These are phyloP conservation scores for Brevimyrus niger DNA, from an alignment of 2,113 vertebrate species.

Conservation along the genomic window DNA sequence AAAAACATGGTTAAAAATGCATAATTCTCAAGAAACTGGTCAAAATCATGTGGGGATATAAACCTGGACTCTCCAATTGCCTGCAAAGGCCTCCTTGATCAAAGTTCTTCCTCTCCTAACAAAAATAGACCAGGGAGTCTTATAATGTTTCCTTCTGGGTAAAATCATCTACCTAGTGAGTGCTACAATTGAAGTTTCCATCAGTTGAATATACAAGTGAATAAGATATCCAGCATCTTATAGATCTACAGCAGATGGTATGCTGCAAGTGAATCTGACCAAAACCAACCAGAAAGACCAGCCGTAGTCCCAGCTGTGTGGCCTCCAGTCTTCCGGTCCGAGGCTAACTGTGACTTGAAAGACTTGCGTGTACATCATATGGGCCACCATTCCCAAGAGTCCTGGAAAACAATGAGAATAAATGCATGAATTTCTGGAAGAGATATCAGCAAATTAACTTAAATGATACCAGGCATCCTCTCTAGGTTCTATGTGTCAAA, in stretches of 20 bases:
- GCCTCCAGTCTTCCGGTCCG: constrained; percentile 86
- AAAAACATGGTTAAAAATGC: not conserved
- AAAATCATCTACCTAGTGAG: not conserved
- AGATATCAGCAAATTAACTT: not conserved
- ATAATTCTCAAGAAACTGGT: not conserved
- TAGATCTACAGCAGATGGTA: not conserved
- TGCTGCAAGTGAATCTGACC: not conserved
- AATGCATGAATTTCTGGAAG: not conserved
- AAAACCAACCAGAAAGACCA: constrained; percentile 83
- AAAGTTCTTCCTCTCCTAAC: not conserved
- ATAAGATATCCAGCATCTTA: not conserved
- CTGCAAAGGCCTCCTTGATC: not conserved
- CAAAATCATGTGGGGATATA: not conserved
- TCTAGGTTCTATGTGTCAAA: not conserved
- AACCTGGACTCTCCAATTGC: not conserved
- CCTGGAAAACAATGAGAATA: constrained; percentile 48
- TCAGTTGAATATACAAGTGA: not conserved
- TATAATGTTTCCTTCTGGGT: not conserved
- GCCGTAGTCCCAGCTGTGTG: constrained; percentile 82
- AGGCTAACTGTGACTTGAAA: constrained; percentile 80
- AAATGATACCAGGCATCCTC: not conserved
- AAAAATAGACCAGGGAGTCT: not conserved
- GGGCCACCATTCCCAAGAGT: constrained; percentile 86
- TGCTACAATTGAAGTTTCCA: not conserved
- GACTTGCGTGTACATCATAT: constrained; percentile 85